Evolutionary conservation across 2,113 vertebrate species (phyloP), one percentile per base, ranked within the genome.

Genomic region (Motacilla tschutschensis): DNA sequence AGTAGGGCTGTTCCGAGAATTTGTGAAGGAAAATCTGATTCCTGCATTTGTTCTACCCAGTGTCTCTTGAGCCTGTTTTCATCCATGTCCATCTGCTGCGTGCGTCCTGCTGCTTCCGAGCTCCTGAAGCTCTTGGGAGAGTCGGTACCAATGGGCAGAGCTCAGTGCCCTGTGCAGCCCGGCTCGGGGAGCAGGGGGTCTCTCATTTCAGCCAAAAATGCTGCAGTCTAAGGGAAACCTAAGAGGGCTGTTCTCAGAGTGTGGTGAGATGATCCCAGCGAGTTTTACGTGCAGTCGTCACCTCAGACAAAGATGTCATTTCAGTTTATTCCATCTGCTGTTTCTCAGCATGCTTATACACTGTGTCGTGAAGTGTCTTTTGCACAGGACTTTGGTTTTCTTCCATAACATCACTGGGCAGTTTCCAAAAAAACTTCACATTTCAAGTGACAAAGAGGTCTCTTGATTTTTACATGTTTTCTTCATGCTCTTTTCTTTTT

Each of bases 381-480:
- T 87, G 78, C 93, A 80, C 87, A 91, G 81, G 83, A 82, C 77
- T 89, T 69, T 67, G 83, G 46, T 90, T 85, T 94, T 83, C 90
- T 94, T 91, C 90, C 77, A 35, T 88, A 92, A 48, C 64, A 51
- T 90, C 85, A 72, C 92, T 28, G 43, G 89, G 64, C 77, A 75
- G 25, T 83, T 94, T 51, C 54, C 31, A 71, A 90, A 76, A 41
- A 15, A 17, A 10, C 4, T 50, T 54, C 66, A 81, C 54, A 28
- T 77, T 87, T 83, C 59, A 62, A 76, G 64, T 92, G 53, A 11
- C 50, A 51, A 69, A 46, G 65, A 40, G 55, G 40, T 87, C 51
- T 92, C 88, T 81, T 63, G 31, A 54, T 86, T 90, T 94, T 70
- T 44, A 29, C 60, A 16, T 9, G 10, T 64, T 92, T 95, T 85